Conservation (phyloP, 2,113 vertebrate genomes). For the Noturus placidus region DNA sequence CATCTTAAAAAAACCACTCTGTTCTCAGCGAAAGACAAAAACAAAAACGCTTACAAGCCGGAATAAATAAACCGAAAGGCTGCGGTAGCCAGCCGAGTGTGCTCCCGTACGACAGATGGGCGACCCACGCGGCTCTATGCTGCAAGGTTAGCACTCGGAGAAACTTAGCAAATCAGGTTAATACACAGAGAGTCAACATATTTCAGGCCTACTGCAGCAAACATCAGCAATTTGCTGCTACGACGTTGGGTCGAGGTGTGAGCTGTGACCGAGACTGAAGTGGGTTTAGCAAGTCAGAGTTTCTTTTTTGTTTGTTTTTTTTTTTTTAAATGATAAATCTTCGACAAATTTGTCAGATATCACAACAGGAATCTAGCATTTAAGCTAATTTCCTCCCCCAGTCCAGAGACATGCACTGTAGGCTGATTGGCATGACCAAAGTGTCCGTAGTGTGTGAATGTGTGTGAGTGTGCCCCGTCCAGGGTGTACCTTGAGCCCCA, state of each 20-base stretch:
- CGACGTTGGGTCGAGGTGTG: neutral
- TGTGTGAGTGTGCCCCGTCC: too few species aligned
- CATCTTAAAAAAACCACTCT: slow-evolving; percentile 11
- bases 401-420: too few species aligned
- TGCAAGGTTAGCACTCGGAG: slow-evolving; percentile 43
- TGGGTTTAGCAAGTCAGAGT: neutral
- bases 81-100: neutral
- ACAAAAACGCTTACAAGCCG: slow-evolving; percentile 37
- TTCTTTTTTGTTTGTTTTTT: neutral
- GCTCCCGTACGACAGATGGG: slow-evolving; percentile 48
- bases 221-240: neutral
- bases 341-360: neutral
- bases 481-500: too few species aligned
- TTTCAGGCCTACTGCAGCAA: neutral
- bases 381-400: neutral
- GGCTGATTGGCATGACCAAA: too few species aligned
- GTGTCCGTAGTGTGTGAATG: too few species aligned
- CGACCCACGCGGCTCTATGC: slow-evolving; percentile 11
- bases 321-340: neutral
- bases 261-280: neutral
- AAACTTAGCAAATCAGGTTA: slow-evolving; percentile 6
- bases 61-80: slow-evolving; percentile 39
- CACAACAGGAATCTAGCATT: neutral
- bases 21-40: slow-evolving; percentile 17
- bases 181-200: neutral